These are phyloP conservation scores for Arctopsyche grandis DNA, from an alignment of 1,140 invertebrate species.

Conservation along the genomic window DNA sequence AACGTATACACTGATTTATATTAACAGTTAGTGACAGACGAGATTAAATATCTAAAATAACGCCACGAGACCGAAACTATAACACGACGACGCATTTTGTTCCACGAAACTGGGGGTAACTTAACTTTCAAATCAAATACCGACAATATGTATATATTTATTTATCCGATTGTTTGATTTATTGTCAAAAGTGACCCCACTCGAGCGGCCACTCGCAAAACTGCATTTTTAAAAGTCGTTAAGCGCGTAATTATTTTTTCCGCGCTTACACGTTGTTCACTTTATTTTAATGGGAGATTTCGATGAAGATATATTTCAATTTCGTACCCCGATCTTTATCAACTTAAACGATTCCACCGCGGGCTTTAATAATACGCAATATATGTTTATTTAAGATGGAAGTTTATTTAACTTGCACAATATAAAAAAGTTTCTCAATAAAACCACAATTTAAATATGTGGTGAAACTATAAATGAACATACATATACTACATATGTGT, in stretches of 20 bases:
- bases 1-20: conserved; percentile 27
- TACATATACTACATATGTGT: background rate
- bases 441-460: background rate
- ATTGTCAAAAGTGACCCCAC: background rate
- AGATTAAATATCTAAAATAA: conserved; percentile 19
- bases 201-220: background rate
- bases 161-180: background rate
- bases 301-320: conserved; percentile 21
- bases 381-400: background rate
- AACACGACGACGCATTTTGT: background rate
- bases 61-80: background rate
- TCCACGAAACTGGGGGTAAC: background rate
- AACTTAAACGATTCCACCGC: background rate
- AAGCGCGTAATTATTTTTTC: conserved; percentile 15
- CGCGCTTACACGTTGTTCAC: conserved; percentile 15
- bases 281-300: conserved; percentile 10
- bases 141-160: no score
- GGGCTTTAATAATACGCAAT: background rate
- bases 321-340: conserved; percentile 5
- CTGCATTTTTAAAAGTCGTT: conserved; percentile 21
- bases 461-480: background rate
- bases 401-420: background rate
- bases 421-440: background rate
- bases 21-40: conserved; percentile 30
- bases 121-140: background rate